phyloP scores from a whole-genome alignment of 2,888 invertebrate species.

The Petrolisthes cinctipes region DNA sequence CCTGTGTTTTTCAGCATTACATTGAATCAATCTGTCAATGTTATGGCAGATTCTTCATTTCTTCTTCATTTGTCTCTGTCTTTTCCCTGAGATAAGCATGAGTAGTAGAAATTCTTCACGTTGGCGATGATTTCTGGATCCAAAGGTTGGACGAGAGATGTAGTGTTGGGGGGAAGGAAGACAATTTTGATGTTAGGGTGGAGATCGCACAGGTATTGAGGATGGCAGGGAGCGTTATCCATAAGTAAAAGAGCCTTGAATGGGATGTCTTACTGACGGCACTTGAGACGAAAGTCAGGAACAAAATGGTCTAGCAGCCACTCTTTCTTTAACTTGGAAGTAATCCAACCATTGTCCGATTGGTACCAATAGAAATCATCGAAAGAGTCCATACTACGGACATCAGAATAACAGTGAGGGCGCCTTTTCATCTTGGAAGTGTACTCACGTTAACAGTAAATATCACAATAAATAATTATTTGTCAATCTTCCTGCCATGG shows the following conservation, averaged over 20 bases:
- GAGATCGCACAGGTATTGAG: background rate
- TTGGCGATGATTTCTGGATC: background rate
- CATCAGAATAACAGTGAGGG: background rate
- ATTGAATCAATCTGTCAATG: too few relatives aligned
- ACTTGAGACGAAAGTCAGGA: background rate
- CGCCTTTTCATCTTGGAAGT: slow-evolving; percentile 2
- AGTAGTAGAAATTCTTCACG: background rate
- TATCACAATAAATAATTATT: background rate
- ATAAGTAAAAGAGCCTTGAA: background rate
- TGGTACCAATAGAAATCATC: background rate
- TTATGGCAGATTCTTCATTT: too few relatives aligned
- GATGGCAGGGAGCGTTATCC: slow-evolving; percentile 13
- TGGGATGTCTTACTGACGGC: background rate
- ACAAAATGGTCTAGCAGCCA: background rate
- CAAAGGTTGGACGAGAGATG: background rate
- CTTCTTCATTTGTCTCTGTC: background rate
- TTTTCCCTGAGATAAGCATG: background rate
- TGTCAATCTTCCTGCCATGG: slow-evolving; percentile 1
- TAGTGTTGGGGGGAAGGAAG: slow-evolving; percentile 9
- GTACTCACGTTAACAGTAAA: background rate
- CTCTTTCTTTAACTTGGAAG: background rate
- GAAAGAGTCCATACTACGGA: background rate
- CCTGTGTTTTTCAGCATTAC: too few relatives aligned
- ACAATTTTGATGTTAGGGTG: background rate
- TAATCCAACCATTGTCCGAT: background rate